Evolutionary conservation across 2,797 vertebrate genomes (phyloP), one percentile per base, ranked within the genome.

Genomic region (Clarias pachynema): DNA sequence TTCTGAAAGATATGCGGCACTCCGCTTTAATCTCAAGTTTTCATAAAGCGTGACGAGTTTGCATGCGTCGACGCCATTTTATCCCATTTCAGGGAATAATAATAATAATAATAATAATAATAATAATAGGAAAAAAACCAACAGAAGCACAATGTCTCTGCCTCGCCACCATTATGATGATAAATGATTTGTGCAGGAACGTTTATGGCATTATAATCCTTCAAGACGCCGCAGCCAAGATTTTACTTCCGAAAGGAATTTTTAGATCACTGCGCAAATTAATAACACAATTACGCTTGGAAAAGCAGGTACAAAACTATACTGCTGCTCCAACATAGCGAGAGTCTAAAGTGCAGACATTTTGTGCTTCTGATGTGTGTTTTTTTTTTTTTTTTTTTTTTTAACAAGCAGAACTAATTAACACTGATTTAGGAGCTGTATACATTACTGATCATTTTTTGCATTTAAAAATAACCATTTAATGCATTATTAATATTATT

Each of bases 151-250:
- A n/a, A 66, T 66, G 66, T 66, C n/a, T 49, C 34, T 7, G 62
- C 77, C 26, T 53, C 5, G 16, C 59, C 37, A 24, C 59, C 78
- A 49, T 63, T 49, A 80, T 78, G 31, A 77, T 77, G 29, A 78
- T 18, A 80, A 31, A 80, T 53, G 40, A 80, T 66, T 66, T 53
- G 60, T 65, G 60, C 78, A 49, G 78, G 24, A 63, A 63, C 14
- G 24, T 44, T 79, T 44, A 79, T 37, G 22, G 31, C 77, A 40
- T 44, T 26, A 44, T 20, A 24, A 26, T 63, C 34, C 59, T 62
- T 79, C 31, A n/a, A 5, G 14, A 40, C 22, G 16, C 57, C 0
- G 22, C 75, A 60, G 75, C 37, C 24, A 1, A 16, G 59, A 63
- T n/a, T 18, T 40, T 40, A 79, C 59, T 16, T n/a, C 20, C 3